Evolutionary conservation across 2,797 vertebrate species (phyloP).

Genomic region (Menidia menidia): DNA sequence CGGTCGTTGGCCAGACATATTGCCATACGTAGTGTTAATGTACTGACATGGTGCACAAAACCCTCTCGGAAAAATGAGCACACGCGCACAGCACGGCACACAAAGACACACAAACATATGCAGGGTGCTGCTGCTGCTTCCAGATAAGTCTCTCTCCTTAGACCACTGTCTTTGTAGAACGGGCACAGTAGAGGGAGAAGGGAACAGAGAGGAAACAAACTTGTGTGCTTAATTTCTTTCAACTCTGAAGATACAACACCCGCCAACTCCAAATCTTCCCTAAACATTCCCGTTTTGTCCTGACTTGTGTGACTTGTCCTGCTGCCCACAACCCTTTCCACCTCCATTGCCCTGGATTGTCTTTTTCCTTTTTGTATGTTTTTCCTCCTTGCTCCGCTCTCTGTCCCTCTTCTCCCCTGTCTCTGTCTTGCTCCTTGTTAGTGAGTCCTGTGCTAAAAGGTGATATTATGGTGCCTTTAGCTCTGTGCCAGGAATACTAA

Average conservation of each 20-base stretch:
- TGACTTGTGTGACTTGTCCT: slow-evolving; percentile 15
- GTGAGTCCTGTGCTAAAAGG: slow-evolving; percentile 68
- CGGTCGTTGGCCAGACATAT: slow-evolving; percentile 16
- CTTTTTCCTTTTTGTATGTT: not conserved
- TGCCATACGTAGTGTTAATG: slow-evolving; percentile 8
- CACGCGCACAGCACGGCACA: slow-evolving; percentile 17
- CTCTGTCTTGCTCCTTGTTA: slow-evolving; percentile 49
- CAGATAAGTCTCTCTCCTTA: slow-evolving; percentile 75
- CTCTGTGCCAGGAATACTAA: slow-evolving; percentile 75
- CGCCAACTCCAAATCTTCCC: slow-evolving; percentile 39
- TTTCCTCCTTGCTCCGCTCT: slow-evolving; percentile 10
- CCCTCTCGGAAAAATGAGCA: slow-evolving; percentile 9
- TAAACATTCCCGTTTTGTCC: slow-evolving; percentile 49
- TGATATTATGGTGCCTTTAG: slow-evolving; percentile 75
- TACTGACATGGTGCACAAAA: not conserved
- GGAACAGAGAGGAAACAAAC: slow-evolving; percentile 60
- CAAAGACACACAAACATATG: slow-evolving; percentile 17
- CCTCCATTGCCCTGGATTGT: slow-evolving; percentile 26
- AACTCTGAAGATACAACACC: slow-evolving; percentile 51
- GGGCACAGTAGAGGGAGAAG: slow-evolving; percentile 57
- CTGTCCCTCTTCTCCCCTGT: slow-evolving; percentile 4
- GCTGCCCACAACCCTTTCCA: slow-evolving; percentile 13
- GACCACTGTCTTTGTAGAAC: slow-evolving; percentile 73
- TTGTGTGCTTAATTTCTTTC: slow-evolving; percentile 73
- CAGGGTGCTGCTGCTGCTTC: slow-evolving; percentile 67